phyloP scores from a whole-genome alignment of 2,888 invertebrate genomes.

The Scaptomyza polygonia region DNA sequence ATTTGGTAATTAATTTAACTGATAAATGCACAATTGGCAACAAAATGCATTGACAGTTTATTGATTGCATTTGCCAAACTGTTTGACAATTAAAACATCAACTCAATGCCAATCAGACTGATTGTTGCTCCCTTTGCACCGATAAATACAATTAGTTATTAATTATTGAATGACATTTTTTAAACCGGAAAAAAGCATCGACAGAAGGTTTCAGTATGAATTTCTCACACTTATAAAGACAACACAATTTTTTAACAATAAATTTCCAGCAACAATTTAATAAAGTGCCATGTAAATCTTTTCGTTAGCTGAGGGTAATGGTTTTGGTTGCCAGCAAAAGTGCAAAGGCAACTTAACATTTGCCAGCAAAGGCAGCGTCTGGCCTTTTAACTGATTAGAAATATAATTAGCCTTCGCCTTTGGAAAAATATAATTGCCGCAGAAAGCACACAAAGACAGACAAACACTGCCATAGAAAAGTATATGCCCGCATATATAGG shows the following conservation, averaged over 20 bases:
- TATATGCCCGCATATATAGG: conserved; percentile 11
- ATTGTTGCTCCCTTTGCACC: conserved; percentile 10
- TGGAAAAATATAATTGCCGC: conserved; percentile 65
- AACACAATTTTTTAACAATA: too few relatives aligned
- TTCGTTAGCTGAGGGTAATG: conserved; percentile 15
- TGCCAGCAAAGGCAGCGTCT: conserved; percentile 28
- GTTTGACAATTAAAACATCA: conserved; percentile 22
- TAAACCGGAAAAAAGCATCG: too few relatives aligned
- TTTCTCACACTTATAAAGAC: too few relatives aligned
- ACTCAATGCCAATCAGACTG: conserved; percentile 8
- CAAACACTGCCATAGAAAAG: conserved; percentile 2
- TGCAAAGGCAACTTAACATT: conserved; percentile 12
- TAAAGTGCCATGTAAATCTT: too few relatives aligned
- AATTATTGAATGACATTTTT: conserved; percentile 1
- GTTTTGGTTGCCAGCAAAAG: conserved; percentile 26
- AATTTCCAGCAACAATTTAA: too few relatives aligned
- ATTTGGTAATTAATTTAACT: conserved; percentile 58
- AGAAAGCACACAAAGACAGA: conserved; percentile 18
- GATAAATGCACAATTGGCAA: conserved; percentile 44
- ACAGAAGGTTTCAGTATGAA: too few relatives aligned
- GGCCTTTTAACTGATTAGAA: conserved; percentile 70
- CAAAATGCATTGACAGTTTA: conserved; percentile 33
- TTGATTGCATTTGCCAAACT: conserved; percentile 30
- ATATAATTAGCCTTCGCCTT: conserved; percentile 58
- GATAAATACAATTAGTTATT: not conserved